Evolutionary conservation across 2,888 invertebrate genomes (phyloP), one percentile per base, ranked within the genome.

Genomic region (Platynereis dumerilii): DNA sequence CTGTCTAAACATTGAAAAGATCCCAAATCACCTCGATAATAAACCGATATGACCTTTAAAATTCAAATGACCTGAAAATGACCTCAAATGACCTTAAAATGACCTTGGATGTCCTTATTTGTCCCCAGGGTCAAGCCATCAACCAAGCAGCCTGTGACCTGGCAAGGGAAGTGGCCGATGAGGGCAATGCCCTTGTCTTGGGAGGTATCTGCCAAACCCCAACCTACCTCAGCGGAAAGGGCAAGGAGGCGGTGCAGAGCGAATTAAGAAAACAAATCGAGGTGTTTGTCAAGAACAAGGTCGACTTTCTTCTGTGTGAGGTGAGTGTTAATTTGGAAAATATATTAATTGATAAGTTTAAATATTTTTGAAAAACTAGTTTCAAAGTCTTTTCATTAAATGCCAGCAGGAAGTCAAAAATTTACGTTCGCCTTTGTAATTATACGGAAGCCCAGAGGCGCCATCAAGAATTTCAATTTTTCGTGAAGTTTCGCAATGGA

Each of bases 261-360:
- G 81, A 82, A 65, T 81, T 83, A 69, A 65, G 76, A 58, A 81
- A 78, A 61, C 84, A 84, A 66, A 75, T 83, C 22, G 69, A 81
- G 34, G 83, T 83, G 3, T 84, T 84, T 68, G 75, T 80, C 7
- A 71, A 78, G 26, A 79, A 83, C 58, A 70, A 78, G n/a, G 75
- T 82, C 3, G 84, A 84, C 68, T 84, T 84, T 70, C 71, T 84
- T 5, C 74, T 84, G 20, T 81, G 80, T 60, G 84, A 84, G 76
- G 83, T 84, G 70, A 55, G 55, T 24, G 29, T 27, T 24, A n/a
- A n/a, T n/a, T n/a, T n/a, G n/a, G n/a, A n/a, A 15, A 42, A 42
- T 17, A 42, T 17, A 12, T 42, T 42, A 17, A 42, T 15, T 15
- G 17, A n/a, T n/a, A n/a, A n/a, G n/a, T n/a, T n/a, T n/a, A n/a